Evolutionary conservation across 2,888 invertebrate genomes (phyloP).

Genomic region (Metalampra italica): DNA sequence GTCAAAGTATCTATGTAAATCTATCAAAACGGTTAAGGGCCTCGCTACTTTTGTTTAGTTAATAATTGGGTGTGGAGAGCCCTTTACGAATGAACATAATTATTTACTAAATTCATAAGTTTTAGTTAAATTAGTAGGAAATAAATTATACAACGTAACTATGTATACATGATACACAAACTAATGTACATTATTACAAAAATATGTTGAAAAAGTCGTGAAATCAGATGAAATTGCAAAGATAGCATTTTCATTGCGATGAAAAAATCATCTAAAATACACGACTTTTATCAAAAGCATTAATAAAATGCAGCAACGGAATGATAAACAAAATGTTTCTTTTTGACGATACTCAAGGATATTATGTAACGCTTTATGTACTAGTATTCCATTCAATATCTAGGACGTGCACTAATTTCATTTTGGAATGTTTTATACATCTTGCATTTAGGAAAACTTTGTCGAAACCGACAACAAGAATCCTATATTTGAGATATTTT

Average conservation of each 20-base stretch:
- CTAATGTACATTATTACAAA: slow-evolving; percentile 54
- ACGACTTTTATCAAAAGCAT: not conserved
- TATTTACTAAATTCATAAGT: slow-evolving; percentile 9
- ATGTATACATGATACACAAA: slow-evolving; percentile 53
- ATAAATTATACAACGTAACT: slow-evolving; percentile 6
- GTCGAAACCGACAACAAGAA: no score
- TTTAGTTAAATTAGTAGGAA: slow-evolving; percentile 4
- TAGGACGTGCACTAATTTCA: no score
- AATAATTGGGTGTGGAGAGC: not conserved
- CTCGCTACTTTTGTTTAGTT: not conserved
- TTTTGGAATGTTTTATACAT: no score
- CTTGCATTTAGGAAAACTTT: no score
- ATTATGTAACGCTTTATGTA: not conserved
- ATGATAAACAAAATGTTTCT: slow-evolving; percentile 5
- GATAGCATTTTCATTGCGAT: not conserved
- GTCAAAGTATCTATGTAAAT: slow-evolving; percentile 14
- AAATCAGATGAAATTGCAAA: not conserved
- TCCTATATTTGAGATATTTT: no score
- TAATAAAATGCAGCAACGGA: slow-evolving; percentile 15
- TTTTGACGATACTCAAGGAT: not conserved
- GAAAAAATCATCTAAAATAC: not conserved
- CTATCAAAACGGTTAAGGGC: slow-evolving; percentile 1
- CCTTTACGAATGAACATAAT: slow-evolving; percentile 5
- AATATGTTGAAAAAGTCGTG: slow-evolving; percentile 15
- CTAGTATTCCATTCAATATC: not conserved